A percentile compares a stretch with the other conserved stretches of the same genome.
Evolutionary conservation across 2,113 vertebrate genomes (phyloP).

Genomic region (Pimephales promelas): DNA sequence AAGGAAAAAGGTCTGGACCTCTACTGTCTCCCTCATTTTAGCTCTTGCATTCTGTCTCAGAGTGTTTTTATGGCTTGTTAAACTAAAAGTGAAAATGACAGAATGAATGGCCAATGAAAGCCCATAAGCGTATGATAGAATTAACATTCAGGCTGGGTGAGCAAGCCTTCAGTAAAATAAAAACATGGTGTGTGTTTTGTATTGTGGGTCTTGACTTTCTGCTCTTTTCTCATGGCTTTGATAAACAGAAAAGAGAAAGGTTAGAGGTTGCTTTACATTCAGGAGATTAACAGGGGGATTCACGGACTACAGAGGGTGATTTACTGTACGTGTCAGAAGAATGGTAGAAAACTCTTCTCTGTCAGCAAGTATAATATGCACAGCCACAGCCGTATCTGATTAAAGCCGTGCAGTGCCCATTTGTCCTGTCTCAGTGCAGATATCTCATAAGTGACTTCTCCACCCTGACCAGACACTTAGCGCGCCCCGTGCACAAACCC

Average conservation of each 20-base stretch:
- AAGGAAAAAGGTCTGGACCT: constrained; percentile 24
- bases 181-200: not conserved
- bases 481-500: constrained; percentile 34
- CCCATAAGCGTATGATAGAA: not conserved
- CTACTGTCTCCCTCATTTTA: constrained; percentile 13
- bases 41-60: constrained; percentile 14
- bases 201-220: not conserved
- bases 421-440: not conserved
- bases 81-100: constrained; percentile 49
- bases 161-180: not conserved
- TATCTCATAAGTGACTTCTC: constrained; percentile 26
- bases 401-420: not conserved
- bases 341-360: constrained; percentile 19
- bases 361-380: constrained; percentile 39
- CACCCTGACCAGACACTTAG: constrained; percentile 34
- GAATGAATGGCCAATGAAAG: not conserved
- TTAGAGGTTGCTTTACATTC: not conserved
- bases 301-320: constrained; percentile 59
- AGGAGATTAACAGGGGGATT: constrained; percentile 1
- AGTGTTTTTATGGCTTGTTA: constrained; percentile 50
- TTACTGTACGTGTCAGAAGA: constrained; percentile 55
- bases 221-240: not conserved
- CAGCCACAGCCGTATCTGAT: constrained; percentile 36
- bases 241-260: constrained; percentile 14
- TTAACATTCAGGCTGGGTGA: not conserved